Conservation (phyloP, 2,888 invertebrate genomes). For the Dryobotodes eremita region DNA sequence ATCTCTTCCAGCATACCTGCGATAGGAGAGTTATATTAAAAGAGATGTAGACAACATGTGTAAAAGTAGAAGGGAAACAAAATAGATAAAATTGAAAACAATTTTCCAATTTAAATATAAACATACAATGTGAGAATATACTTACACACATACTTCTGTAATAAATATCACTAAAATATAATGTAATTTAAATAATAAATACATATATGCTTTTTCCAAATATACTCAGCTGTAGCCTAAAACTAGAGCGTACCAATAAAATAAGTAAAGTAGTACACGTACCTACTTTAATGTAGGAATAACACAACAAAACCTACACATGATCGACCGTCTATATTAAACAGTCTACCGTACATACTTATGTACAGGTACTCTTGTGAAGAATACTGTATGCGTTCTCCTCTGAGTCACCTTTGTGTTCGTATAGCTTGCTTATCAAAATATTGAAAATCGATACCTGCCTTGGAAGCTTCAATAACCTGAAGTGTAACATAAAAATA, state of each 20-base stretch:
- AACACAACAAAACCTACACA: not conserved
- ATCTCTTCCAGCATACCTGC: no score
- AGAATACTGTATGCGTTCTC: slow-evolving; percentile 34
- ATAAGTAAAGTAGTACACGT: not conserved
- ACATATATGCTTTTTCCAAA: not conserved
- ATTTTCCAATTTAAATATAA: no score
- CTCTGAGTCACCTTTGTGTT: slow-evolving; percentile 37
- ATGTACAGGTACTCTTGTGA: slow-evolving; percentile 7
- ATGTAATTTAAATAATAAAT: no score
- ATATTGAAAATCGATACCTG: slow-evolving; percentile 66
- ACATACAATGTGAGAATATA: no score
- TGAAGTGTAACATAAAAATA: slow-evolving; percentile 55
- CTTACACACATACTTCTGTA: no score
- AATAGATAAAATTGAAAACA: no score
- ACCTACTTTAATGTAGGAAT: not conserved
- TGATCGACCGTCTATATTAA: not conserved
- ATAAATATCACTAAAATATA: no score
- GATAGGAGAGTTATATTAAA: no score
- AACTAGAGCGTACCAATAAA: slow-evolving; percentile 7
- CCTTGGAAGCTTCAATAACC: slow-evolving; percentile 53
- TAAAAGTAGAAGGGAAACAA: no score
- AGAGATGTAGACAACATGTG: no score
- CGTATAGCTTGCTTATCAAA: slow-evolving; percentile 59
- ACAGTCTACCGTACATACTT: not conserved
- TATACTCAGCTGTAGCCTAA: slow-evolving; percentile 1